Evolutionary conservation across 1,140 invertebrate genomes (phyloP).

Genomic region (Hetaerina americana): DNA sequence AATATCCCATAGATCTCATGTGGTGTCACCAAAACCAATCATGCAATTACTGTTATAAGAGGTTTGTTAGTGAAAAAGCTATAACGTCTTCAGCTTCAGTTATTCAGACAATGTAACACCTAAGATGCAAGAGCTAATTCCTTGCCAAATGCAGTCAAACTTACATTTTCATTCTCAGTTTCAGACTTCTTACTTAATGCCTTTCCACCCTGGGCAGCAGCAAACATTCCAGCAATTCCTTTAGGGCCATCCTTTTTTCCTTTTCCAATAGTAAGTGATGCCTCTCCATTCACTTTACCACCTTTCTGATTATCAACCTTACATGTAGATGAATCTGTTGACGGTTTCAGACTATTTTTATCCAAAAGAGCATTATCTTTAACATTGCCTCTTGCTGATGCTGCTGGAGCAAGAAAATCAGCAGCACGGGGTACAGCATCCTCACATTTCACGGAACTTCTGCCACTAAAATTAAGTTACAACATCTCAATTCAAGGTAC

Average conservation of each 20-base stretch:
- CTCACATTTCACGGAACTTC: neutral
- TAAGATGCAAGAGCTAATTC: too few relatives aligned
- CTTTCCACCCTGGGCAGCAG: constrained; percentile 1
- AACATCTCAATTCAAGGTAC: too few relatives aligned
- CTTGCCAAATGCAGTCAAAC: too few relatives aligned
- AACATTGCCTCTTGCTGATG: neutral
- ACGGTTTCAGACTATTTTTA: neutral
- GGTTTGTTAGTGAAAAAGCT: too few relatives aligned
- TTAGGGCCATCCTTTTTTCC: neutral
- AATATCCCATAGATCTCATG: too few relatives aligned
- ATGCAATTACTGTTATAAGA: too few relatives aligned
- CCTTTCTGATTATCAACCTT: too few relatives aligned
- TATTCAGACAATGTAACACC: too few relatives aligned
- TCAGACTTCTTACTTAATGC: neutral
- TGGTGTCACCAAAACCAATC: too few relatives aligned
- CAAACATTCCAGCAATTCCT: constrained; percentile 8
- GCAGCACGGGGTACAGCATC: neutral
- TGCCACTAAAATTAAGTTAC: neutral
- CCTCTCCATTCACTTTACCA: neutral
- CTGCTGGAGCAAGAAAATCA: neutral
- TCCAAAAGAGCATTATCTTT: neutral
- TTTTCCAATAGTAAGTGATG: neutral
- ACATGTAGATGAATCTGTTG: neutral
- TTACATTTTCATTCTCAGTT: neutral
- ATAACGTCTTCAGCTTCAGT: too few relatives aligned